A percentile compares a stretch with the other conserved stretches of the same genome.
These are phyloP conservation scores for Diachrysia chrysitis DNA, from an alignment of 2,888 invertebrate species.

Conservation along the genomic window DNA sequence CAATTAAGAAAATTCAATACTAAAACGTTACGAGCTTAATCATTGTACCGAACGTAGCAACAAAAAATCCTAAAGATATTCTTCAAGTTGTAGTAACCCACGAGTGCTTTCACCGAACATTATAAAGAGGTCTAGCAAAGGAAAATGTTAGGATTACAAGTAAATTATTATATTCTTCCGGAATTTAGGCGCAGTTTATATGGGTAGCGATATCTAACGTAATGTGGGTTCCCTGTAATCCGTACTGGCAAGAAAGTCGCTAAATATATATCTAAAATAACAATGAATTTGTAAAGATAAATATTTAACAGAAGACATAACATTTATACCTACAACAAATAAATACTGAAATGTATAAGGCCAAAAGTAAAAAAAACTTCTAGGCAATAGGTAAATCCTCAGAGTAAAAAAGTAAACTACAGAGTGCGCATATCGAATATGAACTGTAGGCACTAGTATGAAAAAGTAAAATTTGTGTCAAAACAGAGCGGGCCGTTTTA, in stretches of 20 bases:
- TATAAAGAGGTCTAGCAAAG: slow-evolving; percentile 30
- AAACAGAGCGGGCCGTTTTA: too few species aligned
- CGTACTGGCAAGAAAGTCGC: slow-evolving; percentile 15
- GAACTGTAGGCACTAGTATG: too few species aligned
- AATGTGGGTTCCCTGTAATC: slow-evolving; percentile 54
- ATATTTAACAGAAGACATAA: slow-evolving; percentile 33
- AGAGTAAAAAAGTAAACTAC: too few species aligned
- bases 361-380: too few species aligned
- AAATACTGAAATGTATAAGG: not conserved
- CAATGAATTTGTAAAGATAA: slow-evolving; percentile 37
- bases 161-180: slow-evolving; percentile 45
- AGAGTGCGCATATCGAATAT: too few species aligned
- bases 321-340: too few species aligned
- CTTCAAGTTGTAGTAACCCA: slow-evolving; percentile 10
- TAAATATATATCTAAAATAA: slow-evolving; percentile 31
- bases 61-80: not conserved
- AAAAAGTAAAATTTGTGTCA: too few species aligned
- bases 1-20: too few species aligned
- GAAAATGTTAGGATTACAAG: slow-evolving; percentile 50
- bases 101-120: slow-evolving; percentile 23
- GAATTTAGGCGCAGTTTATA: slow-evolving; percentile 41
- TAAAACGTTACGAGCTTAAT: too few species aligned
- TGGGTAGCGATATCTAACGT: slow-evolving; percentile 43
- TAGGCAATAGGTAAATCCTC: too few species aligned
- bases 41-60: not conserved